A percentile compares a stretch with the other conserved stretches of the same genome.
Conservation (phyloP, 2,797 vertebrate genomes). For the Neoniphon sammara region DNA sequence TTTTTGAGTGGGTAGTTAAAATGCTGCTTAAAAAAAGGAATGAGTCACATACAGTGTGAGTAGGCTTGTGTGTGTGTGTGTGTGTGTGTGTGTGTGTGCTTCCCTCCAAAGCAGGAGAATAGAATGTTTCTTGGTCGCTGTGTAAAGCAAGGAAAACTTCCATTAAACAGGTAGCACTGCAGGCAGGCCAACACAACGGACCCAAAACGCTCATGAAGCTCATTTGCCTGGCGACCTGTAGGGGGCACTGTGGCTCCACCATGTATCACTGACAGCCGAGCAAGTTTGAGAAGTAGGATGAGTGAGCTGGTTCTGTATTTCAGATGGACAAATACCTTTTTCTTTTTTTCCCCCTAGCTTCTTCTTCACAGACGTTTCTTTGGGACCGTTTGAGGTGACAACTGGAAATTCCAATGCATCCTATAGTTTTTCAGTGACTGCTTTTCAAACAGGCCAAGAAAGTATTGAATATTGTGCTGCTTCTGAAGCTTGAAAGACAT, state of each 20-base stretch:
- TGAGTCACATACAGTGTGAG: neutral
- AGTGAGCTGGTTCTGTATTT: slow-evolving; percentile 63
- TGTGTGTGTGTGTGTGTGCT: slow-evolving; percentile 2
- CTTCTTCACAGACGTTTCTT: slow-evolving; percentile 60
- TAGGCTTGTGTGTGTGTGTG: slow-evolving; percentile 2
- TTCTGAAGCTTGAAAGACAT: slow-evolving; percentile 41
- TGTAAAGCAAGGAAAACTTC: slow-evolving; percentile 28
- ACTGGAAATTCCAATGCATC: slow-evolving; percentile 59
- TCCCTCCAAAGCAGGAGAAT: slow-evolving; percentile 12
- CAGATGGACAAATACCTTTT: slow-evolving; percentile 62
- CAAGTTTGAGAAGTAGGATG: slow-evolving; percentile 52
- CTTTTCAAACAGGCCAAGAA: slow-evolving; percentile 15
- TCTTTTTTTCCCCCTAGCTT: slow-evolving; percentile 33
- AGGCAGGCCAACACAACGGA: slow-evolving; percentile 12
- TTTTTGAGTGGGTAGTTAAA: neutral
- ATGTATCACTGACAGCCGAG: slow-evolving; percentile 19
- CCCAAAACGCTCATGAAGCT: neutral
- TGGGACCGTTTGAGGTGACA: slow-evolving; percentile 53
- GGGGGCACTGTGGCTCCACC: slow-evolving; percentile 79
- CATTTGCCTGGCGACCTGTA: slow-evolving; percentile 37
- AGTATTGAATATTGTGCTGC: slow-evolving; percentile 21
- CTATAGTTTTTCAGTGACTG: slow-evolving; percentile 45
- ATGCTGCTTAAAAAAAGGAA: neutral
- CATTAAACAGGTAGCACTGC: slow-evolving; percentile 17
- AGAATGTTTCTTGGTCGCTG: slow-evolving; percentile 9